phyloP scores from a whole-genome alignment of 2,888 invertebrate genomes.

The Buathra laborator region DNA sequence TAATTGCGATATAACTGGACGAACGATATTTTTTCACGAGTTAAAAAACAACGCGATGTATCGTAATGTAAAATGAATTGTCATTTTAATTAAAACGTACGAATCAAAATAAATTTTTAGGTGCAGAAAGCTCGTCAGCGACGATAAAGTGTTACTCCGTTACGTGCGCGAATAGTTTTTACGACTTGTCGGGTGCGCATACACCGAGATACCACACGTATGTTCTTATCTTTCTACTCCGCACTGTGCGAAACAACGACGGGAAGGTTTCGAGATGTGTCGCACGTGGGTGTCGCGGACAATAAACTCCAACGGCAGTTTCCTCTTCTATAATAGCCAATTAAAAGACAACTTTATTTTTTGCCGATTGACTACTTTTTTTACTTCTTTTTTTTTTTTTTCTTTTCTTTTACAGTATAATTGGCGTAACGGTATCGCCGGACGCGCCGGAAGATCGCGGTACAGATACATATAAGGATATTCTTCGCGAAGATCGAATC shows the following conservation, averaged over 20 bases:
- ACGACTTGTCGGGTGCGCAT: constrained; percentile 20
- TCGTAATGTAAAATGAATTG: background rate
- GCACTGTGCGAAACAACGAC: constrained; percentile 13
- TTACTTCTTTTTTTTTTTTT: constrained; percentile 33
- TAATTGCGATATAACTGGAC: too few relatives aligned
- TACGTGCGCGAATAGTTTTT: constrained; percentile 8
- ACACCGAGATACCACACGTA: constrained; percentile 9
- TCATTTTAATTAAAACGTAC: background rate
- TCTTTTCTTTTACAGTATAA: constrained; percentile 45
- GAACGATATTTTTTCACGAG: too few relatives aligned
- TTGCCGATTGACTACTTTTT: constrained; percentile 26
- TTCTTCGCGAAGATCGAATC: background rate
- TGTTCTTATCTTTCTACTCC: constrained; percentile 8
- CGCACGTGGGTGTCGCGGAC: constrained; percentile 66
- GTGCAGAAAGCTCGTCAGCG: background rate
- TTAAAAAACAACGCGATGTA: too few relatives aligned
- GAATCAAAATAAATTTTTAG: constrained; percentile 4
- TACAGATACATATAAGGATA: background rate
- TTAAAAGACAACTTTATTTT: constrained; percentile 55
- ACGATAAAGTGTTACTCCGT: background rate
- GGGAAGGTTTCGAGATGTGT: constrained; percentile 56
- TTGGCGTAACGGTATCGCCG: constrained; percentile 60
- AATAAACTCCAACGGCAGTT: constrained; percentile 59
- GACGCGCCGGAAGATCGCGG: background rate
- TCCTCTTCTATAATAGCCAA: constrained; percentile 63